Conservation (phyloP, 2,797 vertebrate genomes). For the Otolemur crassicaudatus region DNA sequence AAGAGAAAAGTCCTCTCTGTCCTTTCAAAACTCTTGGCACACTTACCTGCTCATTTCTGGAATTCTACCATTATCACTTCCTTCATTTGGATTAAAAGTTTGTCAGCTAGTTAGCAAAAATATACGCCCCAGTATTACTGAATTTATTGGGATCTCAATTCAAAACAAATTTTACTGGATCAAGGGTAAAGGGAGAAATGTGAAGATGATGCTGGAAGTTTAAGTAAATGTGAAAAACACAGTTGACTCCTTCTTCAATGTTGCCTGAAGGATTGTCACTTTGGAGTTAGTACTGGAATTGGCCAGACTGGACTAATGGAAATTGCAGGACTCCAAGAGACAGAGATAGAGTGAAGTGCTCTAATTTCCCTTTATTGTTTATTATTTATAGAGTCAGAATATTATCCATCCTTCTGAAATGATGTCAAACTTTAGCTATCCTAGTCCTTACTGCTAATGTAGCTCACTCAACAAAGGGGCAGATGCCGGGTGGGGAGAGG, state of each 20-base stretch:
- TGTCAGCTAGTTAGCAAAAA: conserved; percentile 14
- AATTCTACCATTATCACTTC: neutral
- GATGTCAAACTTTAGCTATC: neutral
- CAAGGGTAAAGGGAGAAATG: neutral
- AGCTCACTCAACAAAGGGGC: neutral
- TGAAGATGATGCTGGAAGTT: neutral
- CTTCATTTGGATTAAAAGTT: conserved; percentile 12
- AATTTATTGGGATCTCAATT: conserved; percentile 12
- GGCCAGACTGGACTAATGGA: neutral
- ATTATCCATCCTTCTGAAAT: neutral
- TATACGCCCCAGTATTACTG: neutral
- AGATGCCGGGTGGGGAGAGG: rapidly evolving
- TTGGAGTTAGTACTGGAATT: neutral
- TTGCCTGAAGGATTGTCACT: neutral
- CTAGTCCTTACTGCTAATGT: neutral
- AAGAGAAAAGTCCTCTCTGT: neutral
- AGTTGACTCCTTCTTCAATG: neutral
- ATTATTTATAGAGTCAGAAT: neutral
- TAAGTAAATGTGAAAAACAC: neutral
- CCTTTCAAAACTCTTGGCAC: neutral
- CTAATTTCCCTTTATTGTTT: neutral
- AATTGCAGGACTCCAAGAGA: neutral
- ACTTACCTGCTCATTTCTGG: neutral
- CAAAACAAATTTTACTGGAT: neutral
- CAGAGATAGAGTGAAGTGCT: neutral